Percentiles rank a stretch among this genome's conserved stretches.
phyloP scores from a whole-genome alignment of 2,797 vertebrate genomes.

The Rhodeus uyekii region DNA sequence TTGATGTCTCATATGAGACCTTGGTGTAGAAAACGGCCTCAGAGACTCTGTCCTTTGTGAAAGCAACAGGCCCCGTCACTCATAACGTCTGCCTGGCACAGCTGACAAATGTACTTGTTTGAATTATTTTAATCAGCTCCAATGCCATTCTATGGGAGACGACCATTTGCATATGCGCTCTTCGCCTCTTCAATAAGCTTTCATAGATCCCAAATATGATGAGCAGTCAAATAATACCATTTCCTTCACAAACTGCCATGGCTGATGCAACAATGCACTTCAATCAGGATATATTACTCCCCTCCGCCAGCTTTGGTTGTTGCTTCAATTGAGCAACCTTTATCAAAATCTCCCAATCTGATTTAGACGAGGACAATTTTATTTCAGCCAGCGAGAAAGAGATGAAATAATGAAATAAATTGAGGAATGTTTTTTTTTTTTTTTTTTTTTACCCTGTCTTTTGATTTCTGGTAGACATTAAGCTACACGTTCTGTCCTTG shows the following conservation, averaged over 20 bases:
- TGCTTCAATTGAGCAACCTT: conserved; percentile 22
- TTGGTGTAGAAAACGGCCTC: conserved; percentile 18
- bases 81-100: background rate
- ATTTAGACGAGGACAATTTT: conserved; percentile 32
- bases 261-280: conserved; percentile 45
- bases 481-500: conserved; percentile 20
- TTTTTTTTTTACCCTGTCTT: conserved; percentile 6
- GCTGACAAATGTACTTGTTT: conserved; percentile 42
- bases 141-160: conserved; percentile 42
- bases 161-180: conserved; percentile 39
- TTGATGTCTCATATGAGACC: conserved; percentile 35
- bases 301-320: conserved; percentile 1
- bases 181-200: conserved; percentile 41
- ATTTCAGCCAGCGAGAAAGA: conserved; percentile 35
- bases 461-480: conserved; percentile 36
- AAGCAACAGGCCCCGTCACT: conserved; percentile 20
- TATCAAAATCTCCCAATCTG: conserved; percentile 39
- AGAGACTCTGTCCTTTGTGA: background rate
- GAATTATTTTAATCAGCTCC: conserved; percentile 53
- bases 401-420: conserved; percentile 15
- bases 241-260: conserved; percentile 28
- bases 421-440: background rate
- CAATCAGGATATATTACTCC: conserved; percentile 45
- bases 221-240: conserved; percentile 42
- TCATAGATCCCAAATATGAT: conserved; percentile 43